These are phyloP conservation scores for Sthenelais limicola DNA, from an alignment of 2,888 invertebrate genomes.

Conservation along the genomic window DNA sequence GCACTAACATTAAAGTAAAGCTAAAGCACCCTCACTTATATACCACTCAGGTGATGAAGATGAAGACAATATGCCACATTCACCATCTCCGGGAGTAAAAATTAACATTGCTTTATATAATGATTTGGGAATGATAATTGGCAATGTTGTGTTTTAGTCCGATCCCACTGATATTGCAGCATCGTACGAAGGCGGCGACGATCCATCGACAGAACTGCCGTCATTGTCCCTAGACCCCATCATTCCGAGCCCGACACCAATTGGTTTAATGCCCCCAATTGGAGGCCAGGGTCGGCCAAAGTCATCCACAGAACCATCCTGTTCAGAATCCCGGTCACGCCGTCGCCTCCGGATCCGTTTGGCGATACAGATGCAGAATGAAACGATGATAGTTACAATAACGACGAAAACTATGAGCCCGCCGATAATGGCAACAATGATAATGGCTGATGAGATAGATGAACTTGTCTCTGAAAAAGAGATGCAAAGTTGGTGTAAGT, in stretches of 20 bases:
- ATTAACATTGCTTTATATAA: too few relatives aligned
- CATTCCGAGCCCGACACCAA: too few relatives aligned
- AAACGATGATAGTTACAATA: neutral
- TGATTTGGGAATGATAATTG: too few relatives aligned
- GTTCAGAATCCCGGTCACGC: conserved; percentile 3
- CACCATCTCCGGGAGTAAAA: too few relatives aligned
- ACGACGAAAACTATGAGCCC: conserved; percentile 11
- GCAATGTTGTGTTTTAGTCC: too few relatives aligned
- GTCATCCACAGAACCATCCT: conserved; percentile 1
- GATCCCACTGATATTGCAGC: conserved; percentile 27
- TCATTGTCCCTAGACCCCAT: neutral
- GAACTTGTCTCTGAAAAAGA: too few relatives aligned
- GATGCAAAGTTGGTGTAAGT: too few relatives aligned
- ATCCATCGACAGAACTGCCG: conserved; percentile 13
- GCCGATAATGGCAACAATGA: conserved; percentile 4
- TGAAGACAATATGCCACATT: too few relatives aligned
- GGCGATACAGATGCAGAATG: conserved; percentile 25
- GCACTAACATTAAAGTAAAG: too few relatives aligned
- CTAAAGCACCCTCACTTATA: too few relatives aligned
- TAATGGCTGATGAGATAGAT: neutral
- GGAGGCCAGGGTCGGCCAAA: conserved; percentile 24
- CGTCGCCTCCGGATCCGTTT: conserved; percentile 20
- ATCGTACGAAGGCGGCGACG: conserved; percentile 29
- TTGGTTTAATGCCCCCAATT: conserved; percentile 25
- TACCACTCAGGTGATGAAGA: too few relatives aligned